A percentile compares a stretch with the other conserved stretches of the same genome.
These are phyloP conservation scores for Nestor notabilis DNA, from an alignment of 2,113 vertebrate species.

Conservation along the genomic window DNA sequence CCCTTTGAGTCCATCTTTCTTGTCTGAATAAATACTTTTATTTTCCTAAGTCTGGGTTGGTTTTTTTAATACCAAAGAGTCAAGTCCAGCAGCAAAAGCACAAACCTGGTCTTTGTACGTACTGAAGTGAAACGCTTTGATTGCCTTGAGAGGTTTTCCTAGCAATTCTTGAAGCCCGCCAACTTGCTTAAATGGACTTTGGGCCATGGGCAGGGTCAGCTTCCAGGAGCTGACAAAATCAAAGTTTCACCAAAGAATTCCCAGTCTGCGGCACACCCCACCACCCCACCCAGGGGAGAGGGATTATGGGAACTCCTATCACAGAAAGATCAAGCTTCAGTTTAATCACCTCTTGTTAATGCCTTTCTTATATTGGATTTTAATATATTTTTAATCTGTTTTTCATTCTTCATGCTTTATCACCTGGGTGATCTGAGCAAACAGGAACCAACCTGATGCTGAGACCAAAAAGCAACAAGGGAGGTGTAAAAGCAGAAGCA, in stretches of 20 bases:
- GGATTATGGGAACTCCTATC: constrained; percentile 47
- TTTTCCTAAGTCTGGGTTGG: background rate
- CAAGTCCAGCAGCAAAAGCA: background rate
- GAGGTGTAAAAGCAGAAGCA: background rate
- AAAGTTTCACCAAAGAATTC: constrained; percentile 36
- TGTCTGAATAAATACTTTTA: background rate
- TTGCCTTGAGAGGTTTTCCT: background rate
- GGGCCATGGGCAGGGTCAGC: background rate
- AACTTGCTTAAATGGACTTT: background rate
- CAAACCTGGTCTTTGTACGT: background rate
- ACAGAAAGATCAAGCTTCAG: constrained; percentile 39
- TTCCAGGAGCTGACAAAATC: constrained; percentile 45
- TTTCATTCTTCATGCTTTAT: constrained; percentile 58
- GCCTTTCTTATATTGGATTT: constrained; percentile 61
- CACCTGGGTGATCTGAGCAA: background rate
- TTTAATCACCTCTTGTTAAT: constrained; percentile 55
- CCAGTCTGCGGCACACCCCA: constrained; percentile 14
- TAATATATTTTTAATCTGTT: constrained; percentile 67
- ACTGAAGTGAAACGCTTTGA: background rate
- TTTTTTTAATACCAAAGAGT: background rate
- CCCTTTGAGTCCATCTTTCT: background rate
- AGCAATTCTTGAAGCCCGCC: background rate
- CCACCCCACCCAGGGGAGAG: constrained; percentile 32
- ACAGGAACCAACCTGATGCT: constrained; percentile 56
- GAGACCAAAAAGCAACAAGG: background rate